A percentile compares a stretch with the other conserved stretches of the same genome.
These are phyloP conservation scores for Zaprionus davidi DNA, from an alignment of 1,140 invertebrate species.

Conservation along the genomic window DNA sequence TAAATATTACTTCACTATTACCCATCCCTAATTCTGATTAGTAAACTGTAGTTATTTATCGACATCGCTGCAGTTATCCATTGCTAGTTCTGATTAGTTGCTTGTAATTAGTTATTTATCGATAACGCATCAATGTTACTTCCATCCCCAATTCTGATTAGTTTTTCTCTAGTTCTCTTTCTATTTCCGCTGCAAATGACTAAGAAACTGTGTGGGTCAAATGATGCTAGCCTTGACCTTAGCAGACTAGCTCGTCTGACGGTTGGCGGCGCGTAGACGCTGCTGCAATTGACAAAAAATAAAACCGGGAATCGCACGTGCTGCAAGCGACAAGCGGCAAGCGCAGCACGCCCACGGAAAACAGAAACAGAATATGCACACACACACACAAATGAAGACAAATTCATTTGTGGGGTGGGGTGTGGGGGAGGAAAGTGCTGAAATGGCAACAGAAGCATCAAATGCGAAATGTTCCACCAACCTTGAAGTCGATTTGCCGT, in stretches of 20 bases:
- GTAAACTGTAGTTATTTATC: too few relatives aligned
- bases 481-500: slow-evolving; percentile 52
- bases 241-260: slow-evolving; percentile 11
- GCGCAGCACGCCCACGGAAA: slow-evolving; percentile 26
- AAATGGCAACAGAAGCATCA: slow-evolving; percentile 49
- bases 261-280: slow-evolving; percentile 1
- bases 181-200: slow-evolving; percentile 9
- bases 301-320: slow-evolving; percentile 44
- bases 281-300: slow-evolving; percentile 24
- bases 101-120: neutral
- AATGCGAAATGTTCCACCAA: slow-evolving; percentile 44
- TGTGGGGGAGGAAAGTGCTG: slow-evolving; percentile 33
- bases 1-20: too few relatives aligned
- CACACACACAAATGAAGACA: neutral
- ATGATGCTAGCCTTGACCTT: slow-evolving; percentile 38
- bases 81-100: too few relatives aligned
- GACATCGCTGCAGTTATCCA: too few relatives aligned
- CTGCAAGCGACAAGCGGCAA: slow-evolving; percentile 24
- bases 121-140: neutral
- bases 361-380: slow-evolving; percentile 9
- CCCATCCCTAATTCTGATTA: too few relatives aligned
- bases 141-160: neutral
- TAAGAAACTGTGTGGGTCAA: slow-evolving; percentile 24
- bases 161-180: neutral
- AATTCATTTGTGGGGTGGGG: neutral